Evolutionary conservation across 2,797 vertebrate species (phyloP), one percentile per base, ranked within the genome.

Genomic region (Onychomys leucogaster): DNA sequence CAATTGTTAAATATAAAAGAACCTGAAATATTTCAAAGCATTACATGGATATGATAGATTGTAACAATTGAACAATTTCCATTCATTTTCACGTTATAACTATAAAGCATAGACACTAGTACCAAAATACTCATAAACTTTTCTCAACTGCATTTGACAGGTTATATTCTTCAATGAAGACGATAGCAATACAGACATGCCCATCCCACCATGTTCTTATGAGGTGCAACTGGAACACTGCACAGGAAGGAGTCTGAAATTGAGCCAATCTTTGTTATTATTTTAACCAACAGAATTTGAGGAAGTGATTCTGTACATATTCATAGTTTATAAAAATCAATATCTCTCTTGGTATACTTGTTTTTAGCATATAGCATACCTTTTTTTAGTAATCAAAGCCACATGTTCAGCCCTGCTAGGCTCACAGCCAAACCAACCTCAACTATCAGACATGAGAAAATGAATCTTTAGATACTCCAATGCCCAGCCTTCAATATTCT

Each of bases 1-100:
- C 49, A 88, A 88, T 73, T 89, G 49, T 69, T 78, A 89, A 77
- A 63, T 80, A 84, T 84, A 88, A 94, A 94, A 86, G 37, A 46
- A 96, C 78, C 7, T 41, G 13, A 65, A 17, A 71, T 73, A 43
- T 80, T 93, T 34, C 2, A 80, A 83, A 80, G n/a, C 29, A 93
- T 55, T 61, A 63, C 32, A 80, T 49, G 94, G 55, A 52, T 69
- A 75, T 34, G 19, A 67, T 34, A 95, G 55, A 91, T 27, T 84
- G 16, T 59, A 81, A 73, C 12, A 89, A 76, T 0, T 63, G 43
- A 77, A 27, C 3, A 69, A 41, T 90, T 94, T 88, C 23, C 6
- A 59, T 43, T 11, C 61, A 46, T 95, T 94, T 43, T 17, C 57
- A 43, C 75, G 13, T 91, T 80, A 49, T 7, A 46, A 57, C 27